Evolutionary conservation across 2,113 vertebrate species (phyloP).

Genomic region (Hiodon alosoides): DNA sequence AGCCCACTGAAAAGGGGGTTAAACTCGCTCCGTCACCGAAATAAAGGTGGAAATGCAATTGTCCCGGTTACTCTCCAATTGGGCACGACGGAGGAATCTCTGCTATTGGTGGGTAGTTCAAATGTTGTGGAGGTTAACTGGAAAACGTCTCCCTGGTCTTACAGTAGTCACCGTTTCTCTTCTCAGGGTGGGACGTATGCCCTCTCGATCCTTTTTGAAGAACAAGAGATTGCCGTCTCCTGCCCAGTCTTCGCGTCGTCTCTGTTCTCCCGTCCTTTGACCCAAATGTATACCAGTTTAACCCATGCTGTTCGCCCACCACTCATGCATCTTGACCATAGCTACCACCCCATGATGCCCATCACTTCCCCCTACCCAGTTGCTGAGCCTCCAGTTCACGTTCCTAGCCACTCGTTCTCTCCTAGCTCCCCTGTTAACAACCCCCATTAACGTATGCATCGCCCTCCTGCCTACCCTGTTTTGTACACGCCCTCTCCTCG

Average conservation of each 20-base stretch:
- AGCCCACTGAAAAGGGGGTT: no score
- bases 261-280: not conserved
- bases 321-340: not conserved
- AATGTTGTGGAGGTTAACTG: not conserved
- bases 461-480: not conserved
- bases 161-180: not conserved
- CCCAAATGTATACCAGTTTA: slow-evolving; percentile 13
- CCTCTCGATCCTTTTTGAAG: slow-evolving; percentile 39
- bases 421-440: not conserved
- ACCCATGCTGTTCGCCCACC: not conserved
- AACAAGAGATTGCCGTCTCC: slow-evolving; percentile 43
- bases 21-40: no score
- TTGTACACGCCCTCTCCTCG: not conserved
- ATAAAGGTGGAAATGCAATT: no score
- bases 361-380: not conserved
- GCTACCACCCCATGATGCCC: slow-evolving; percentile 1
- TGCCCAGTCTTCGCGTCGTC: slow-evolving; percentile 37
- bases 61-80: no score
- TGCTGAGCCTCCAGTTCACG: not conserved
- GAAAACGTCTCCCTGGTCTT: not conserved
- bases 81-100: no score
- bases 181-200: slow-evolving; percentile 39
- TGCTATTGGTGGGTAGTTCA: not conserved
- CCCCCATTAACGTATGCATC: not conserved
- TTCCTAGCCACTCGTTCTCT: not conserved